Conservation (phyloP, 1,140 invertebrate genomes). For the Tigriopus japonicus region DNA sequence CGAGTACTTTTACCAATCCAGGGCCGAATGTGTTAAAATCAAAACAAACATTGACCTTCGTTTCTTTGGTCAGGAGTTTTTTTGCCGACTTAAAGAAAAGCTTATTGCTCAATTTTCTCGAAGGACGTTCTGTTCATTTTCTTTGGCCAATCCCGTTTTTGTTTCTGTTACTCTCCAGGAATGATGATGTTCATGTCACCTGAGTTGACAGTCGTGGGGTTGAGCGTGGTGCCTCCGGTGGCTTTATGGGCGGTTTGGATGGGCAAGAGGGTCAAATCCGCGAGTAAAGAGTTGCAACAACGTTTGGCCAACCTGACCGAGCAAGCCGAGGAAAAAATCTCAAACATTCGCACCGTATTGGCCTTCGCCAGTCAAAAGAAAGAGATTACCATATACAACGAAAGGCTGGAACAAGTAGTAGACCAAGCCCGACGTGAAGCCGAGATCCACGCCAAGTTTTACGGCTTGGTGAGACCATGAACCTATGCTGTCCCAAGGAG, state of each 20-base stretch:
- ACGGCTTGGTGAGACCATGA: slow-evolving; percentile 52
- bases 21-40: no score
- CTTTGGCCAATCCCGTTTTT: no score
- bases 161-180: background rate
- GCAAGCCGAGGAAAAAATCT: slow-evolving; percentile 75
- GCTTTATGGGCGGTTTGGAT: slow-evolving; percentile 49
- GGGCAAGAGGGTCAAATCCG: slow-evolving; percentile 5
- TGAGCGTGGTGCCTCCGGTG: slow-evolving; percentile 70
- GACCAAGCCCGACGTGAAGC: slow-evolving; percentile 67
- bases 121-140: no score
- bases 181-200: slow-evolving; percentile 65
- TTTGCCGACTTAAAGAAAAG: no score
- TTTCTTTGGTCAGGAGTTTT: no score
- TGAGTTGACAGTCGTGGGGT: slow-evolving; percentile 58
- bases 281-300: slow-evolving; percentile 39
- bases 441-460: slow-evolving; percentile 67
- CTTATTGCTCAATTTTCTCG: no score
- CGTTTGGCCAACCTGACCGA: slow-evolving; percentile 60
- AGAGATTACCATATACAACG: slow-evolving; percentile 49
- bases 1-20: no score
- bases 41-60: no score
- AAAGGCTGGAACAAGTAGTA: slow-evolving; percentile 51
- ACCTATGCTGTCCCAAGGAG: background rate
- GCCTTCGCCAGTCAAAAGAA: slow-evolving; percentile 65
- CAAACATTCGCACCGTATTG: slow-evolving; percentile 84